phyloP scores from a whole-genome alignment of 2,888 invertebrate genomes.

The Sinhomidia bicolor region DNA sequence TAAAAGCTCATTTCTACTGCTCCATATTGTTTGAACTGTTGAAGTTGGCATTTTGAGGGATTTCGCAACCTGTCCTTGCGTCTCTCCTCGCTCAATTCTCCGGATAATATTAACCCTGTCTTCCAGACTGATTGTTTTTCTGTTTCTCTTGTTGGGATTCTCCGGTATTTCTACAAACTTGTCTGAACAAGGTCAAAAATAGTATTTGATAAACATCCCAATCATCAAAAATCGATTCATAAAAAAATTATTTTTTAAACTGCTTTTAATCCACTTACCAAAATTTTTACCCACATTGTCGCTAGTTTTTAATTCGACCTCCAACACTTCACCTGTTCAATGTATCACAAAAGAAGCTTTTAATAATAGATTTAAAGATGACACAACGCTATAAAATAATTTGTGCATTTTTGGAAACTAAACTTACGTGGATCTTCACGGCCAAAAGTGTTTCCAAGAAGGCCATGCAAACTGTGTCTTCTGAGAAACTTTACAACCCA shows the following conservation, averaged over 20 bases:
- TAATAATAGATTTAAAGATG: too few relatives aligned
- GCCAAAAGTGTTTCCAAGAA: conserved; percentile 28
- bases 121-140: conserved; percentile 53
- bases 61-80: conserved; percentile 65
- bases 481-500: conserved; percentile 53
- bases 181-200: conserved; percentile 15
- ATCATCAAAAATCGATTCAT: too few relatives aligned
- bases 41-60: conserved; percentile 56
- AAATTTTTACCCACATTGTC: not conserved
- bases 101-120: conserved; percentile 68
- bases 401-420: too few relatives aligned
- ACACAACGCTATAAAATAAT: too few relatives aligned
- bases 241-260: too few relatives aligned
- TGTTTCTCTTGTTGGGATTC: conserved; percentile 68
- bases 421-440: conserved; percentile 51
- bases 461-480: conserved; percentile 32
- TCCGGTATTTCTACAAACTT: conserved; percentile 59
- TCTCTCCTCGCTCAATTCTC: conserved; percentile 65
- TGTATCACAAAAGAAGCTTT: too few relatives aligned
- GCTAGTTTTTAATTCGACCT: not conserved
- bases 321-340: conserved; percentile 9
- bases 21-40: conserved; percentile 73
- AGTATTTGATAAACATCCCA: not conserved
- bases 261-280: not conserved
- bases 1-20: conserved; percentile 57